A percentile compares a stretch with the other conserved stretches of the same genome.
Evolutionary conservation across 2,888 invertebrate species (phyloP).

Genomic region (Scaptomyza caliginosa): DNA sequence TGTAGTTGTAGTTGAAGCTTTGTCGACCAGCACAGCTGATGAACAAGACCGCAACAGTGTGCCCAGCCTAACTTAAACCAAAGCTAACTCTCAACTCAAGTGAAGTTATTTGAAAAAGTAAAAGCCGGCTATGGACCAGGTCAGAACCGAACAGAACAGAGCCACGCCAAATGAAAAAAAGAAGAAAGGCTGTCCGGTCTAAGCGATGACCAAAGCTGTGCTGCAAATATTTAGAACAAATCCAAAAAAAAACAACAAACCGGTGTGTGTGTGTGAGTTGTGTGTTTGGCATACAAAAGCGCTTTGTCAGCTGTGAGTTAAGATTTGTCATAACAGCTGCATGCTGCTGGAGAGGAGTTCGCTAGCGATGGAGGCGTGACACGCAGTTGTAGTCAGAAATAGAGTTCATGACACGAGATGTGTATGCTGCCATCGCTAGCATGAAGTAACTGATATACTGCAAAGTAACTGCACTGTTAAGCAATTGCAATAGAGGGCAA

Average conservation of each 20-base stretch:
- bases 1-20: background rate
- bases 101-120: constrained; percentile 43
- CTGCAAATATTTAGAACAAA: constrained; percentile 65
- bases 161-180: constrained; percentile 17
- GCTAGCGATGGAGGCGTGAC: constrained; percentile 20
- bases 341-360: background rate
- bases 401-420: constrained; percentile 21
- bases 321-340: constrained; percentile 48
- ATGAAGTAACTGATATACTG: constrained; percentile 14
- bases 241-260: constrained; percentile 22
- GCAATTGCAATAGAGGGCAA: constrained; percentile 41
- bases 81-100: constrained; percentile 3
- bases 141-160: background rate
- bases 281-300: constrained; percentile 26
- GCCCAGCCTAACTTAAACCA: constrained; percentile 1
- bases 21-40: constrained; percentile 19
- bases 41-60: constrained; percentile 36
- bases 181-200: constrained; percentile 44
- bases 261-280: constrained; percentile 14
- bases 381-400: too few relatives aligned
- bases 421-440: constrained; percentile 29
- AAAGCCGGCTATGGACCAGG: constrained; percentile 25
- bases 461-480: constrained; percentile 2
- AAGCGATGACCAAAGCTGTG: constrained; percentile 43
- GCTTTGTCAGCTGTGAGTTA: constrained; percentile 47